Evolutionary conservation across 2,113 vertebrate genomes (phyloP).

Genomic region (Thunnus thynnus): DNA sequence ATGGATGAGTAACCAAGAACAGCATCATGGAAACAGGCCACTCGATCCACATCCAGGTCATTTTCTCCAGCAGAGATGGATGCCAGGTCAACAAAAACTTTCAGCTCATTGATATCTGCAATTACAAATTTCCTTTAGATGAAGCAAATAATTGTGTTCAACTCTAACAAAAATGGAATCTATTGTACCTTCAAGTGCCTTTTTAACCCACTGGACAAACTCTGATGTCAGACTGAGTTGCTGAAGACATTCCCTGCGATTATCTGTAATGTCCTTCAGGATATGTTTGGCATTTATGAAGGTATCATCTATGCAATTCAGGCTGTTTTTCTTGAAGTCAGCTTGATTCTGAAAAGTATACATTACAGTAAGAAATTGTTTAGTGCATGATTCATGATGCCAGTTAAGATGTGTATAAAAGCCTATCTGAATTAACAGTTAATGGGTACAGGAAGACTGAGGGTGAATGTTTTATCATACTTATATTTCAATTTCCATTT

Average conservation of each 20-base stretch:
- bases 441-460: neutral
- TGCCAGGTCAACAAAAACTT: conserved; percentile 94
- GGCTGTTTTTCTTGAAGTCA: conserved; percentile 77
- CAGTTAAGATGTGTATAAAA: neutral
- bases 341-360: conserved; percentile 77
- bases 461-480: neutral
- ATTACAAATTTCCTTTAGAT: neutral
- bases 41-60: conserved; percentile 92
- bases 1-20: conserved; percentile 90
- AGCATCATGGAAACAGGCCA: conserved; percentile 91
- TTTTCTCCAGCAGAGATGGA: conserved; percentile 95
- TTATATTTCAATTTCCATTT: neutral
- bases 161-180: neutral
- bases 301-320: conserved; percentile 84
- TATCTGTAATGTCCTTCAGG: conserved; percentile 82
- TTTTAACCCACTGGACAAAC: conserved; percentile 88
- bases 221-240: conserved; percentile 82
- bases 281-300: conserved; percentile 80
- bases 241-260: conserved; percentile 80
- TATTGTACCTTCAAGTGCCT: conserved; percentile 86
- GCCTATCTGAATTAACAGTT: neutral
- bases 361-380: neutral
- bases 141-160: neutral
- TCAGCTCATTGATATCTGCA: conserved; percentile 90
- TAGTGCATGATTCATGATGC: neutral